phyloP scores from a whole-genome alignment of 1,140 invertebrate genomes.

The Holotrichia oblita region DNA sequence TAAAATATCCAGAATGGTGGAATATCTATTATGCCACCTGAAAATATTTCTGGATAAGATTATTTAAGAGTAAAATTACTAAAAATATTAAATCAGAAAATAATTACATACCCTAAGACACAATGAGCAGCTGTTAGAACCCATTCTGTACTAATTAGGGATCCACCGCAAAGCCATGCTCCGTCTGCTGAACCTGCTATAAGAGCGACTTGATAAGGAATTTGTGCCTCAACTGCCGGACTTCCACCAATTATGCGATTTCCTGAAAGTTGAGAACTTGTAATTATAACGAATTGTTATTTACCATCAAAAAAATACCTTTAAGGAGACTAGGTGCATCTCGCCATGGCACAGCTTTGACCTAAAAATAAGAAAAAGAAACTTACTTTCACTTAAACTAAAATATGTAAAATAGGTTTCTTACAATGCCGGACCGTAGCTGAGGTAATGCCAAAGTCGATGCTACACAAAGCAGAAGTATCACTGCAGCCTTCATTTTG shows the following conservation, averaged over 20 bases:
- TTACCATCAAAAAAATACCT: not conserved
- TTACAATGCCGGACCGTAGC: not conserved
- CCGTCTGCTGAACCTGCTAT: conserved; percentile 44
- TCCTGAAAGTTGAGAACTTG: not conserved
- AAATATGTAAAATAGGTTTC: not conserved
- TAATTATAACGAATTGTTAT: not conserved
- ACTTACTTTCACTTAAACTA: not conserved
- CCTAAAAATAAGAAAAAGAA: not conserved
- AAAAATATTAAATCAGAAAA: not conserved
- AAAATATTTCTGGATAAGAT: not conserved
- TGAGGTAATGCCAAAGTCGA: not conserved
- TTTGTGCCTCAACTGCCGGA: conserved; percentile 55
- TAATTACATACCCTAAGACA: conserved; percentile 40
- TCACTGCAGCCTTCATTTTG: not conserved
- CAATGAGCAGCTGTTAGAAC: conserved; percentile 68
- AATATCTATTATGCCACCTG: too few species aligned
- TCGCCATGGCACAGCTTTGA: not conserved
- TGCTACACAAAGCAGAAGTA: not conserved
- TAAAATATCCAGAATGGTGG: not conserved
- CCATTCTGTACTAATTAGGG: conserved; percentile 62
- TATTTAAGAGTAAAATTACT: not conserved
- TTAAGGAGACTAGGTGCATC: not conserved
- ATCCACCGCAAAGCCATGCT: conserved; percentile 64
- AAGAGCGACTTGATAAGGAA: too few species aligned
- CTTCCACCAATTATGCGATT: conserved; percentile 50